These are phyloP conservation scores for Ophion obscuratus DNA, from an alignment of 2,888 invertebrate genomes.

Conservation along the genomic window DNA sequence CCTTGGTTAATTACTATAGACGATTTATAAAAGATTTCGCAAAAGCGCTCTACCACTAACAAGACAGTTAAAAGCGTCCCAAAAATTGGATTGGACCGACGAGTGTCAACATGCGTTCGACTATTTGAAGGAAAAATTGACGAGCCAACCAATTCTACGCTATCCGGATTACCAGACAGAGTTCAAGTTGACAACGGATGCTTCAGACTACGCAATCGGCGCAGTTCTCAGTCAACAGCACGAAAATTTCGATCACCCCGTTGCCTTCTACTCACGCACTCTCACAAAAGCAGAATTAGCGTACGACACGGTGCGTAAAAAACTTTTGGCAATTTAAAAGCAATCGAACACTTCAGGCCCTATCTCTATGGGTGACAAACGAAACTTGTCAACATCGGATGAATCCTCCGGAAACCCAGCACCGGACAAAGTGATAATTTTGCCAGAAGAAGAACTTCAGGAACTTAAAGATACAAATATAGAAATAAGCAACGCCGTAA, in stretches of 20 bases:
- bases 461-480: neutral
- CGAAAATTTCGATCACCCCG: constrained; percentile 72
- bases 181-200: constrained; percentile 63
- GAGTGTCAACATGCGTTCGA: too few relatives aligned
- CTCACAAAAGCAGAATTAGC: constrained; percentile 71
- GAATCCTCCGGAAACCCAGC: too few relatives aligned
- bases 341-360: constrained; percentile 50
- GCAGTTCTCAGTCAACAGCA: constrained; percentile 74
- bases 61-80: too few relatives aligned
- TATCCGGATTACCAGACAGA: too few relatives aligned
- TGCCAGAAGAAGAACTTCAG: neutral
- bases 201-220: constrained; percentile 61
- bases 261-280: too few relatives aligned
- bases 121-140: too few relatives aligned
- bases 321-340: constrained; percentile 65
- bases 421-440: neutral
- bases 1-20: too few relatives aligned
- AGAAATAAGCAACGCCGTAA: neutral
- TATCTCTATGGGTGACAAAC: constrained; percentile 48
- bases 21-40: too few relatives aligned
- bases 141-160: too few relatives aligned
- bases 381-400: too few relatives aligned
- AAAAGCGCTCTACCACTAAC: too few relatives aligned
- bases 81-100: too few relatives aligned
- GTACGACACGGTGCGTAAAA: constrained; percentile 77